A percentile compares a stretch with the other conserved stretches of the same genome.
Conservation (phyloP, 2,113 vertebrate genomes). For the Boulengeromyrus knoepffleri region DNA sequence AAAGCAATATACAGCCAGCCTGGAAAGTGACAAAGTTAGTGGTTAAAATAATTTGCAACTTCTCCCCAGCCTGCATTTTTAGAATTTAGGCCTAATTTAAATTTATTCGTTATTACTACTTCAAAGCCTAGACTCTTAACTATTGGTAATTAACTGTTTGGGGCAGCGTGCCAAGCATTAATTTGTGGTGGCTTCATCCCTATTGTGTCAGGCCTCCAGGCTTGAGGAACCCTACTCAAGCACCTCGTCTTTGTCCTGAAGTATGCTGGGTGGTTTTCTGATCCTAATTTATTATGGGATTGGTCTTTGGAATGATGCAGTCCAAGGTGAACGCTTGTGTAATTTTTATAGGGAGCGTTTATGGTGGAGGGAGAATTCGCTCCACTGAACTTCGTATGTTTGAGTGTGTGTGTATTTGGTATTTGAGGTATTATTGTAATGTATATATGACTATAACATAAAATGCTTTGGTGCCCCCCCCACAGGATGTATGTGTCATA, state of each 20-base stretch:
- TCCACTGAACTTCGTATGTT: neutral
- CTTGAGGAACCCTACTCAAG: neutral
- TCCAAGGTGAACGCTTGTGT: neutral
- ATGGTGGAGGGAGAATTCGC: neutral
- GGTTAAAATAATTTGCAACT: neutral
- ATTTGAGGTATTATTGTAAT: neutral
- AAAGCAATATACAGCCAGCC: neutral
- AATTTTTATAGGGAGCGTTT: neutral
- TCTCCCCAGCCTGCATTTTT: neutral
- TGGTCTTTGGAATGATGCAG: neutral
- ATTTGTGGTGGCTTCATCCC: neutral
- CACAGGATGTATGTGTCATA: neutral
- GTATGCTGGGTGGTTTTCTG: neutral
- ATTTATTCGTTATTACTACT: neutral
- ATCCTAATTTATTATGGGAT: neutral
- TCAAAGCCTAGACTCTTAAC: neutral
- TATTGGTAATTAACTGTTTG: neutral
- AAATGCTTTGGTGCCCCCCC: neutral
- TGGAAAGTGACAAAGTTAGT: neutral
- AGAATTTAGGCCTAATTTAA: neutral
- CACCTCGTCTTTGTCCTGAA: neutral
- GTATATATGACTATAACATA: neutral
- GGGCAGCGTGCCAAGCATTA: neutral
- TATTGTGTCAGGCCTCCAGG: neutral
- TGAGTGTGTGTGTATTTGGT: neutral